Percentiles rank a stretch among this genome's conserved stretches.
Conservation (phyloP, 64 coral and sea anemone genomes). For the Exaiptasia diaphana region DNA sequence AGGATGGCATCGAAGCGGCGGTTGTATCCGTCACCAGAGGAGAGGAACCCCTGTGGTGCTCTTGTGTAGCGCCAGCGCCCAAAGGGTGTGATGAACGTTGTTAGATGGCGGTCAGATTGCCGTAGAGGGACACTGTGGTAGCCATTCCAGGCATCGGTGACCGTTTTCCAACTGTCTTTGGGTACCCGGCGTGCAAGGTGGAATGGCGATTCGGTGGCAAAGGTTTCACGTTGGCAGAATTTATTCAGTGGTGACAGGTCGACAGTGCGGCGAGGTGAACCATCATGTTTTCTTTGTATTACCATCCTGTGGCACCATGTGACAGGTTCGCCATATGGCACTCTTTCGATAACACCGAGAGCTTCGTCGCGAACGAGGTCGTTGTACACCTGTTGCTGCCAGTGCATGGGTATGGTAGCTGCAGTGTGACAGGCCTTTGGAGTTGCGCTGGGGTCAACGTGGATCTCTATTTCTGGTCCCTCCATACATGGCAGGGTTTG, state of each 20-base stretch:
- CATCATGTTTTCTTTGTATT: slow-evolving; percentile 38
- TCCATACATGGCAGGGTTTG: slow-evolving; percentile 32
- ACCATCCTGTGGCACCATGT: slow-evolving; percentile 56
- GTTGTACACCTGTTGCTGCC: slow-evolving; percentile 29
- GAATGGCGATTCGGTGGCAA: slow-evolving; percentile 25
- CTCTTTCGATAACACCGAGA: slow-evolving; percentile 35
- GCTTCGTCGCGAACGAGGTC: slow-evolving; percentile 28
- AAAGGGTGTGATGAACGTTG: slow-evolving; percentile 39
- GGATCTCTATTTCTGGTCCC: slow-evolving; percentile 51
- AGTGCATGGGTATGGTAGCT: slow-evolving; percentile 43
- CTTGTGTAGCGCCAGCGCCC: slow-evolving; percentile 40
- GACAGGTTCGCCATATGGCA: slow-evolving; percentile 47
- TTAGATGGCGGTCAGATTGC: slow-evolving; percentile 36
- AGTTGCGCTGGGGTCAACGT: slow-evolving; percentile 27
- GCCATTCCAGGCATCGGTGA: slow-evolving; percentile 39
- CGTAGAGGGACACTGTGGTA: slow-evolving; percentile 32
- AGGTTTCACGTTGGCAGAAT: slow-evolving; percentile 30
- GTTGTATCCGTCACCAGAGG: slow-evolving; percentile 15
- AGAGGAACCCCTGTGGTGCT: slow-evolving; percentile 41
- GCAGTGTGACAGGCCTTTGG: slow-evolving; percentile 55
- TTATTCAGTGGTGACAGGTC: slow-evolving; percentile 57
- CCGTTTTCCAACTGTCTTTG: slow-evolving; percentile 52
- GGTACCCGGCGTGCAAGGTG: slow-evolving; percentile 33
- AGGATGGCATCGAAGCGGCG: slow-evolving; percentile 28
- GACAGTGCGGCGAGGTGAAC: slow-evolving; percentile 19